Evolutionary conservation across 2,888 invertebrate species (phyloP).

Genomic region (Hirtodrosophila cameraria): DNA sequence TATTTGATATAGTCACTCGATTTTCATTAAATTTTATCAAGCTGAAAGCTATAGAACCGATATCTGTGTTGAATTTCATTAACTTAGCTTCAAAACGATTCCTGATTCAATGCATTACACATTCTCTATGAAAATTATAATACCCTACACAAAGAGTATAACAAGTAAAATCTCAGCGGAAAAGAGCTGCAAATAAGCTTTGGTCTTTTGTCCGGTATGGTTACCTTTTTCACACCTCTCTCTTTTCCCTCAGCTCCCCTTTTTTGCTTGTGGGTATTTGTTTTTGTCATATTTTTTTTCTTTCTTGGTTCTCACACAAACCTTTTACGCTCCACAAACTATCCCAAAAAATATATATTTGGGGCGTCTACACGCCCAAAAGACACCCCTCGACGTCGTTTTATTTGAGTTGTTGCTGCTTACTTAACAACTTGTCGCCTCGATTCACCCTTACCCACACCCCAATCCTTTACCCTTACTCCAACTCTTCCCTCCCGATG

Average conservation of each 20-base stretch:
- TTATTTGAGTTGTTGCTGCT: slow-evolving; percentile 76
- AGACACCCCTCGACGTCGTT: slow-evolving; percentile 32
- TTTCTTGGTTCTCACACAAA: slow-evolving; percentile 22
- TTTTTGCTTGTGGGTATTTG: too few relatives aligned
- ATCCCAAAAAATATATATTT: slow-evolving; percentile 36
- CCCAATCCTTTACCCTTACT: not conserved
- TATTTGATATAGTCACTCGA: too few relatives aligned
- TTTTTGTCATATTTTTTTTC: not conserved
- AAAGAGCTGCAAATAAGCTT: slow-evolving; percentile 54
- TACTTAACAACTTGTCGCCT: slow-evolving; percentile 78
- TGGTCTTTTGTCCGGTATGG: slow-evolving; percentile 49
- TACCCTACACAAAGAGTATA: too few relatives aligned
- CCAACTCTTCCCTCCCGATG: not conserved
- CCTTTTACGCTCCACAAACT: slow-evolving; percentile 57
- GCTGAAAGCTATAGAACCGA: too few relatives aligned
- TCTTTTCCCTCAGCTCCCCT: not conserved
- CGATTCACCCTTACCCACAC: slow-evolving; percentile 8
- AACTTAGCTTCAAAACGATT: too few relatives aligned
- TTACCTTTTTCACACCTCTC: slow-evolving; percentile 72
- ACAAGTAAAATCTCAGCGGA: slow-evolving; percentile 58
- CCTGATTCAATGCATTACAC: too few relatives aligned
- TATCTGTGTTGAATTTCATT: too few relatives aligned
- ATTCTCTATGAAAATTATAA: too few relatives aligned
- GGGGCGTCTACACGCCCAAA: slow-evolving; percentile 28
- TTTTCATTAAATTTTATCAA: too few relatives aligned